Evolutionary conservation across 2,113 vertebrate genomes (phyloP), one percentile per base, ranked within the genome.

Genomic region (Esox niger): DNA sequence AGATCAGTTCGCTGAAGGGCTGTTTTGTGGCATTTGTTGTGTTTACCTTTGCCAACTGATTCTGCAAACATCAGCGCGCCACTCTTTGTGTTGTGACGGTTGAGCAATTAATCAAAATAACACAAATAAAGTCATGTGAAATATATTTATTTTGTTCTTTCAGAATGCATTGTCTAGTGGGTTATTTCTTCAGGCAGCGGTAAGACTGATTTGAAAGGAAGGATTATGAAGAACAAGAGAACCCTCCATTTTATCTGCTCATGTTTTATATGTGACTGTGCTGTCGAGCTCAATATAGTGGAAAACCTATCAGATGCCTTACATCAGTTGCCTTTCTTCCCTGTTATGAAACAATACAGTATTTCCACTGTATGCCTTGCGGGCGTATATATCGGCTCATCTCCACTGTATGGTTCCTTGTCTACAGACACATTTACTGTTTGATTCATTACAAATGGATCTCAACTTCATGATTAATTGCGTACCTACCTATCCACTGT

Each of bases 11-110:
- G 8, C 74, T 46, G 66, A 38, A 66, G 56, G 67, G 72, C 84
- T 81, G 82, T 75, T 81, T 68, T 75, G 64, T 79, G 70, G 83
- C 81, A 77, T 74, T 65, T 82, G 73, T 80, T 72, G n/a, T 89
- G 82, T 90, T 90, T 85, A 75, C 86, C 55, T 84, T 86, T 63
- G 66, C 31, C 75, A 62, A 71, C 66, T 30, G 58, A 67, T 73
- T 74, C 71, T 62, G 66, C 73, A 71, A 69, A 64, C 64, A 77
- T 74, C 70, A 30, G 46, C 70, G 76, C 74, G 8, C 4, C 25
- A 60, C 26, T 73, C 80, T 88, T 83, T 85, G 73, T 70, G 76
- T 75, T 77, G 60, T 62, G 79, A 81, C 81, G 74, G 82, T 85
- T 86, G 63, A 75, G 80, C 74, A 77, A 79, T 84, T 79, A 79